Base-by-base conservation (phyloP, 2,113 vertebrate species). In the Coptodon rendalli region DNA sequence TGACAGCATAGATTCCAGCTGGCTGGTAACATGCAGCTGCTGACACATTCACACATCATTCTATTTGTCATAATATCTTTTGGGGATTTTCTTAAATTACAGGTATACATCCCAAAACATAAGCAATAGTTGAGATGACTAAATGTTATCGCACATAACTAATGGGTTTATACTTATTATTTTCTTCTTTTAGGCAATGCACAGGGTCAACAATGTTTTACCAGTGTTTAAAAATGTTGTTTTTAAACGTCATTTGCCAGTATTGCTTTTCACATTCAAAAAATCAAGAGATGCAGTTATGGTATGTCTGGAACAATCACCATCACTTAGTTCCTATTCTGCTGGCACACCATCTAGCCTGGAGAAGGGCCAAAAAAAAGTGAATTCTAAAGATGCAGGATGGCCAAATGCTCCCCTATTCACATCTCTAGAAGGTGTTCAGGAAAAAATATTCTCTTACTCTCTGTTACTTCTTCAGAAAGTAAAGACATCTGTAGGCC, bases 1-100 rank as follows among this genome's bases (percentile, higher is more conserved):
- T 89, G 83, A 90, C 86, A 91, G 86, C 73, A 54, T 83, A 81
- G 83, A 92, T 89, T 89, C 63, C 68, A 87, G 82, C 54, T 85
- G 79, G 76, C 59, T 84, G 52, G 57, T 84, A 91, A 84, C 76
- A 82, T 82, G 71, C 56, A 81, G 84, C 87, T 89, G 56, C 89
- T 88, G 89, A 86, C 14, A 52, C 68, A 61, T 85, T 82, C 81
- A 83, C 63, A 5, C 2, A 6, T 38, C 61, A 38, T 36, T 66
- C 19, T 48, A 29, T 76, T 76, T 48, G 9, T 76, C 45, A 78
- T 31, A 6, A 50, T 50, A 31, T 19, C 9, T 50, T 50, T 45
- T 48, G 22, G 43, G 24, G 40, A 73, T 48, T 17, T 76, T 45
- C 24, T 29, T 76, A 48, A 48, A 48, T 50, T 29, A 17, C 24